Evolutionary conservation across 2,888 invertebrate species (phyloP), one percentile per base, ranked within the genome.

Genomic region (Darwinula stevensoni): DNA sequence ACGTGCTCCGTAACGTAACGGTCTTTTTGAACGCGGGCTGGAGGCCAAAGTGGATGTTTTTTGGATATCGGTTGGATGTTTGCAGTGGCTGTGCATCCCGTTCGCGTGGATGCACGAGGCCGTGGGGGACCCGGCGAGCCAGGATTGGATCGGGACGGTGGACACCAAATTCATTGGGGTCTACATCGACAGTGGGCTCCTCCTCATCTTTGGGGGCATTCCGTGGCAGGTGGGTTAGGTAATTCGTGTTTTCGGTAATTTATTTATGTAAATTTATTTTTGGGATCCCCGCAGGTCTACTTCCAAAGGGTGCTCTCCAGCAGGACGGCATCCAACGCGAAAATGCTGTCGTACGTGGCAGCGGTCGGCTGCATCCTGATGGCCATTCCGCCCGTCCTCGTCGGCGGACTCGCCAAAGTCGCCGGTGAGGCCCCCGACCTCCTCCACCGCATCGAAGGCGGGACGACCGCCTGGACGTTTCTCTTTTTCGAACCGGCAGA

Each of bases 241-340:
- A 13, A 14, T 37, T 14, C n/a, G 14, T 27, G 14, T 22, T 30
- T 14, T 18, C 17, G 13, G 14, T 6, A 22, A 30, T 22, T 27
- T 13, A n/a, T 14, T 16, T 17, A 27, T 15, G 6, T 28, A 5
- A 27, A 5, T 29, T 6, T 15, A 31, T 28, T 32, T 17, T 32
- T 14, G 22, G 33, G 35, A 33, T 14, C 36, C 32, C 34, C 43
- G 11, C 52, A 74, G 67, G 91, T 91, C 17, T 94, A 94, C 51
- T 94, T 94, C 56, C 94, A 97, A 60, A 64, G 94, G 27, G 94
- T 97, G 32, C 57, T 97, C 43, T 91, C 91, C 37, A 82, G 88
- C 46, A 86, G 82, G 59, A 75, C 84, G 1, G 88, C 91, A 1
- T 67, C 67, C 4, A 66, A 84, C 33, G 94, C 94, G 27, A 86